These are phyloP conservation scores for Manacus vitellinus DNA, from an alignment of 2,113 vertebrate species.

Conservation along the genomic window DNA sequence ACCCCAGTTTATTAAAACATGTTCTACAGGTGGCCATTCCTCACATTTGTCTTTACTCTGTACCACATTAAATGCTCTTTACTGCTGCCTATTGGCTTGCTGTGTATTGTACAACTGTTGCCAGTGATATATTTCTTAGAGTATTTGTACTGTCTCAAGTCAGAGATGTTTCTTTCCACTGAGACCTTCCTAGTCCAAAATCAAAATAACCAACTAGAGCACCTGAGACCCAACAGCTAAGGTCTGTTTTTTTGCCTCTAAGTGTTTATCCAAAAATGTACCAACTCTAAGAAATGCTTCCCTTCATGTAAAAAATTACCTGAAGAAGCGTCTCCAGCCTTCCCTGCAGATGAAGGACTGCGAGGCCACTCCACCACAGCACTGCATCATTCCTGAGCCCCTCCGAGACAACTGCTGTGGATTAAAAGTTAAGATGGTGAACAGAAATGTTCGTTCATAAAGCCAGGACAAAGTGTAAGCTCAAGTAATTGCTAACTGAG, in stretches of 20 bases:
- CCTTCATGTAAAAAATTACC: neutral
- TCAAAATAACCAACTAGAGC: neutral
- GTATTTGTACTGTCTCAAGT: neutral
- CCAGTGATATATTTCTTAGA: neutral
- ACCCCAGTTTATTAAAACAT: neutral
- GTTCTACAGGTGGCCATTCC: neutral
- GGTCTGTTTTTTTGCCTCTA: neutral
- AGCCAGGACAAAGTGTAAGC: neutral
- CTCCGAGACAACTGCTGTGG: neutral
- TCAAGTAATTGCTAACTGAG: neutral
- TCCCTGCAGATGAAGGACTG: neutral
- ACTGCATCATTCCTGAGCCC: neutral
- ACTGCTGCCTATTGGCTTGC: neutral
- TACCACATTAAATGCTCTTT: neutral
- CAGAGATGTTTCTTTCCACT: neutral
- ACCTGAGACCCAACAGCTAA: neutral
- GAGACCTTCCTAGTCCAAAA: neutral
- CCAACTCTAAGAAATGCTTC: neutral
- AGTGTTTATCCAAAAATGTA: neutral
- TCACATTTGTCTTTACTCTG: neutral
- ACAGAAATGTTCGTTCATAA: neutral
- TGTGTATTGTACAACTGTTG: neutral
- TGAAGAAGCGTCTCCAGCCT: neutral
- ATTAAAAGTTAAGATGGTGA: neutral
- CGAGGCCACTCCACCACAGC: neutral